phyloP scores from a whole-genome alignment of 2,888 invertebrate species.

The Hemicrepidius hirtus region DNA sequence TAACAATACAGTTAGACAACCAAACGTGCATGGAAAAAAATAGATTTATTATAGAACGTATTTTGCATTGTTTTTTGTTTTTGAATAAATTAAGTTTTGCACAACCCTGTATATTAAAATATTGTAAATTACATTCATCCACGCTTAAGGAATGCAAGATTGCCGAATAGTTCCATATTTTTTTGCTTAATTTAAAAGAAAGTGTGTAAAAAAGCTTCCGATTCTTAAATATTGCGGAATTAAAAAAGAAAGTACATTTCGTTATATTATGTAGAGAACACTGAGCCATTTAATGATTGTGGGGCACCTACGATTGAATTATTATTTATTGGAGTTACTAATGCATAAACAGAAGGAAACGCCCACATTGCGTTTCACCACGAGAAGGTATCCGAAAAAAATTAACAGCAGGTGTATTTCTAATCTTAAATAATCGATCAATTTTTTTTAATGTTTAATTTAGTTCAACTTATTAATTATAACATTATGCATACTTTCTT shows the following conservation, averaged over 20 bases:
- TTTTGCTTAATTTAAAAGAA: not conserved
- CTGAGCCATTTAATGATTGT: not conserved
- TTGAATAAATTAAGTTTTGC: too few relatives aligned
- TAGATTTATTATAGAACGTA: too few relatives aligned
- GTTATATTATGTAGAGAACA: not conserved
- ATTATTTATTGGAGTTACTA: constrained; percentile 14
- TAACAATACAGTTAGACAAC: too few relatives aligned
- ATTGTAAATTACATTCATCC: too few relatives aligned
- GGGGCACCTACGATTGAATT: constrained; percentile 8
- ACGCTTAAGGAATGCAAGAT: too few relatives aligned
- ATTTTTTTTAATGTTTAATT: too few relatives aligned
- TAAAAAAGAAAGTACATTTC: constrained; percentile 4
- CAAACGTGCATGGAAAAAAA: too few relatives aligned
- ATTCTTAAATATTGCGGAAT: constrained; percentile 1
- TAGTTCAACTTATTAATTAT: not conserved
- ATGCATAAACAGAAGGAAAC: constrained; percentile 5
- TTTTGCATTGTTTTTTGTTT: too few relatives aligned
- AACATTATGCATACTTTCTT: constrained; percentile 7
- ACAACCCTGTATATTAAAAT: too few relatives aligned
- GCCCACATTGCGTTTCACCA: not conserved
- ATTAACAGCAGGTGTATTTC: not conserved
- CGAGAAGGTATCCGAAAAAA: not conserved
- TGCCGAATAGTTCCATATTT: not conserved
- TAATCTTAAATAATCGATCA: not conserved
- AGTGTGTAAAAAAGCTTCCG: not conserved